phyloP scores from a whole-genome alignment of 2,797 vertebrate species.

The Eidolon dupreanum region DNA sequence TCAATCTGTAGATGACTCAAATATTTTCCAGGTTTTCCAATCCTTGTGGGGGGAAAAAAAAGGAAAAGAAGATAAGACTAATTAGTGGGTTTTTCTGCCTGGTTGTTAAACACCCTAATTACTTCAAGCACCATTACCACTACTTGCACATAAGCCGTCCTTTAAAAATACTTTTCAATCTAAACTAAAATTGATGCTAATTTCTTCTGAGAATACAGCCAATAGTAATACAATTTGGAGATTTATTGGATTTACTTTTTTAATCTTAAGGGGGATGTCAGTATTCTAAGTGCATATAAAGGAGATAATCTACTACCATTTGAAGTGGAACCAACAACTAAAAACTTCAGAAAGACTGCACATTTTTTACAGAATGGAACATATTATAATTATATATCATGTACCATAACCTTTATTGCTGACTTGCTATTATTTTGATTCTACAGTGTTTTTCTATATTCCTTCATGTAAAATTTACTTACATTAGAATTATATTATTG shows the following conservation, averaged over 20 bases:
- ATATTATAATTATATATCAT: conserved; percentile 51
- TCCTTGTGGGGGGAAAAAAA: not conserved
- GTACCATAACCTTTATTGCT: conserved; percentile 45
- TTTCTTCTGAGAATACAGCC: conserved; percentile 63
- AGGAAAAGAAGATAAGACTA: not conserved
- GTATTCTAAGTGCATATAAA: conserved; percentile 34
- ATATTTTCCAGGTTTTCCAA: not conserved
- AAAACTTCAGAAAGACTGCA: conserved; percentile 33
- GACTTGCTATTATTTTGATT: conserved; percentile 33
- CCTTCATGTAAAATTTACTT: conserved; percentile 58
- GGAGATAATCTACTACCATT: conserved; percentile 11
- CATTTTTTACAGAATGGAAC: conserved; percentile 29
- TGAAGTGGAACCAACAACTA: conserved; percentile 55
- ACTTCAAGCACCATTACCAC: conserved; percentile 56
- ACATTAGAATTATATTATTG: conserved; percentile 23
- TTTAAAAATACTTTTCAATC: conserved; percentile 65
- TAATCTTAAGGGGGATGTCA: conserved; percentile 52
- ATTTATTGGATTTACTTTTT: conserved; percentile 50
- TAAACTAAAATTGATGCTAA: conserved; percentile 70
- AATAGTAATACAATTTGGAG: conserved; percentile 70
- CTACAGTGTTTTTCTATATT: conserved; percentile 14
- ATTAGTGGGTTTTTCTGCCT: conserved; percentile 45
- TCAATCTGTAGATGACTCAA: not conserved
- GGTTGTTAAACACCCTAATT: conserved; percentile 70
- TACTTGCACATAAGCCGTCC: conserved; percentile 31